Evolutionary conservation across 2,888 invertebrate species (phyloP).

Genomic region (Acronicta alni): DNA sequence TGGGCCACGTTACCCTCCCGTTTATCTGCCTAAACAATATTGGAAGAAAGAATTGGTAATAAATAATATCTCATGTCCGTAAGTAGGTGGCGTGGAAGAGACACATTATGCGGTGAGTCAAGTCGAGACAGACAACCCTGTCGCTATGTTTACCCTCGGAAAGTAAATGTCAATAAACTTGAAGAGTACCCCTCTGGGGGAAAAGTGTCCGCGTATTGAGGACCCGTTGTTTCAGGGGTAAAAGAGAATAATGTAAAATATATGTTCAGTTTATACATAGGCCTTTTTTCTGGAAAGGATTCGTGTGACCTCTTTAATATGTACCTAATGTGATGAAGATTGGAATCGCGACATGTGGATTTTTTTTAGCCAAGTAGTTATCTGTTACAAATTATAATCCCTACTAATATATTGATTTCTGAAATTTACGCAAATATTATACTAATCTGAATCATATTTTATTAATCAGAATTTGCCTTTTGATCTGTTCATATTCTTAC

Average conservation of each 20-base stretch:
- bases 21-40: slow-evolving; percentile 45
- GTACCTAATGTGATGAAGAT: slow-evolving; percentile 34
- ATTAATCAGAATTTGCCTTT: too few species aligned
- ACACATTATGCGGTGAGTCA: slow-evolving; percentile 58
- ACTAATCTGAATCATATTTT: too few species aligned
- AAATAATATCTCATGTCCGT: slow-evolving; percentile 62
- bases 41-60: slow-evolving; percentile 63
- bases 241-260: slow-evolving; percentile 62
- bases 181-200: slow-evolving; percentile 76
- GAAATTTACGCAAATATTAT: too few species aligned
- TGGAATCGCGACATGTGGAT: slow-evolving; percentile 27
- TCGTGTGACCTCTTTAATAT: slow-evolving; percentile 48
- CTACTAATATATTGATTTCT: too few species aligned
- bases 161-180: slow-evolving; percentile 89
- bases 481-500: too few species aligned
- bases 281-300: slow-evolving; percentile 31
- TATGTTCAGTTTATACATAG: slow-evolving; percentile 51
- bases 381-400: background rate
- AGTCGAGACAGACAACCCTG: slow-evolving; percentile 74
- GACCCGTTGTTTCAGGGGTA: slow-evolving; percentile 71
- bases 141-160: slow-evolving; percentile 82
- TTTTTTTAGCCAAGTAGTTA: slow-evolving; percentile 13
- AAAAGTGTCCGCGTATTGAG: slow-evolving; percentile 75
- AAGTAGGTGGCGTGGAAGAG: slow-evolving; percentile 41
- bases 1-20: slow-evolving; percentile 28